Percentiles rank a stretch among this genome's conserved stretches.
Evolutionary conservation across 2,797 vertebrate genomes (phyloP).

Genomic region (Setipinna tenuifilis): DNA sequence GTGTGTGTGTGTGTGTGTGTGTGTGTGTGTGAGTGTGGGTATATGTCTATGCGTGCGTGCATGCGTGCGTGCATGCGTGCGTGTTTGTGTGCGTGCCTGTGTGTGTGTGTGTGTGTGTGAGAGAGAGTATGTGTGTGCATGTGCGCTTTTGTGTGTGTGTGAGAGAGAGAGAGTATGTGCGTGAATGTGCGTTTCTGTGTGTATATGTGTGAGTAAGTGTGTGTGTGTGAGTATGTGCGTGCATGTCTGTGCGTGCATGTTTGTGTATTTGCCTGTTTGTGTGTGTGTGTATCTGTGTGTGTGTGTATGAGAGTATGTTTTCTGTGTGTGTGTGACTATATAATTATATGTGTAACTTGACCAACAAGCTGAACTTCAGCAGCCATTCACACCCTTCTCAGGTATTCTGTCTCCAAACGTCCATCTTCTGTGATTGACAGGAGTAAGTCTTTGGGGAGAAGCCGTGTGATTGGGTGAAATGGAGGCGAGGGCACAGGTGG

Average conservation of each 20-base stretch:
- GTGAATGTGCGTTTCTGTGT: background rate
- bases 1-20: background rate
- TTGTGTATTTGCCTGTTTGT: too few relatives aligned
- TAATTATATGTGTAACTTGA: background rate
- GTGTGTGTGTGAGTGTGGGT: background rate
- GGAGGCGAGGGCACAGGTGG: too few relatives aligned
- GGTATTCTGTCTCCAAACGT: background rate
- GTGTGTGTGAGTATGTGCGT: background rate
- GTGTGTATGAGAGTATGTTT: background rate
- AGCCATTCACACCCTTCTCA: background rate
- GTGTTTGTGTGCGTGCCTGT: background rate
- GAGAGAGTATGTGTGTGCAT: too few relatives aligned
- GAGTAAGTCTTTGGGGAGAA: background rate
- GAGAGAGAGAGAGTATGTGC: background rate
- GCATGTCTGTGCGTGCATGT: background rate
- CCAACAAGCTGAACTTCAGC: background rate
- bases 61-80: background rate
- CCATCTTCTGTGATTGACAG: background rate
- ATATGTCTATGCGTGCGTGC: too few relatives aligned
- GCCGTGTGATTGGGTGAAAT: background rate
- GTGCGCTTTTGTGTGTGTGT: background rate
- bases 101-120: background rate
- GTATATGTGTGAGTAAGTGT: background rate
- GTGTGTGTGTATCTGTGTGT: background rate
- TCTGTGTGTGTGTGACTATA: background rate